phyloP scores from a whole-genome alignment of 2,113 vertebrate species.

The Eretmochelys imbricata region DNA sequence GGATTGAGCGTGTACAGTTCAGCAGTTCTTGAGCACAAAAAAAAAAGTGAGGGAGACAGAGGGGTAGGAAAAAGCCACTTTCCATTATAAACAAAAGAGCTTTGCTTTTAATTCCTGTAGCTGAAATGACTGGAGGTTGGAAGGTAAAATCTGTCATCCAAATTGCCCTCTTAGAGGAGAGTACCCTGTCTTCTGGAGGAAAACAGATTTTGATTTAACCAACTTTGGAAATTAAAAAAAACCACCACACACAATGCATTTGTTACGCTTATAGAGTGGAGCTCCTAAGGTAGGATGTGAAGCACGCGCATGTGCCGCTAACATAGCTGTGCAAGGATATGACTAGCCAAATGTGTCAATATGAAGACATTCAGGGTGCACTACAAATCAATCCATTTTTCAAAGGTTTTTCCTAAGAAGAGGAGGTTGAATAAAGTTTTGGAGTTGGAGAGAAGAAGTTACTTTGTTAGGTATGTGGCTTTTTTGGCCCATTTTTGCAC shows the following conservation, averaged over 20 bases:
- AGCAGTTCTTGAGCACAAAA: background rate
- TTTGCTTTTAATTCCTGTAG: background rate
- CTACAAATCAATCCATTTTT: slow-evolving; percentile 3
- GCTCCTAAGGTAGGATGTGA: background rate
- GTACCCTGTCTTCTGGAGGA: background rate
- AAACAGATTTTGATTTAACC: background rate
- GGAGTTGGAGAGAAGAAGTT: background rate
- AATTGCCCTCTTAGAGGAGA: background rate
- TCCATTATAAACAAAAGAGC: background rate
- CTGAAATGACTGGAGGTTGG: background rate
- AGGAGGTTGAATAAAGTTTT: background rate
- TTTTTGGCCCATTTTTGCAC: background rate
- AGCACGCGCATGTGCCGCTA: background rate
- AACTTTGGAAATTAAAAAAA: background rate
- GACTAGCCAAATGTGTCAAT: slow-evolving; percentile 3
- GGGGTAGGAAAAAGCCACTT: background rate
- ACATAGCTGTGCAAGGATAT: background rate
- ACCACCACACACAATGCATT: background rate
- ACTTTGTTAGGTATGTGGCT: background rate
- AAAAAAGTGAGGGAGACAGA: background rate
- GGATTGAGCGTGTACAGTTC: background rate
- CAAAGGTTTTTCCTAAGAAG: background rate
- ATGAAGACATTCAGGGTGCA: background rate
- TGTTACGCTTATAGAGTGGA: background rate
- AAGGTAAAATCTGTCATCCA: background rate